Conservation (phyloP, 2,113 vertebrate species). For the Oreocharis arfaki region DNA sequence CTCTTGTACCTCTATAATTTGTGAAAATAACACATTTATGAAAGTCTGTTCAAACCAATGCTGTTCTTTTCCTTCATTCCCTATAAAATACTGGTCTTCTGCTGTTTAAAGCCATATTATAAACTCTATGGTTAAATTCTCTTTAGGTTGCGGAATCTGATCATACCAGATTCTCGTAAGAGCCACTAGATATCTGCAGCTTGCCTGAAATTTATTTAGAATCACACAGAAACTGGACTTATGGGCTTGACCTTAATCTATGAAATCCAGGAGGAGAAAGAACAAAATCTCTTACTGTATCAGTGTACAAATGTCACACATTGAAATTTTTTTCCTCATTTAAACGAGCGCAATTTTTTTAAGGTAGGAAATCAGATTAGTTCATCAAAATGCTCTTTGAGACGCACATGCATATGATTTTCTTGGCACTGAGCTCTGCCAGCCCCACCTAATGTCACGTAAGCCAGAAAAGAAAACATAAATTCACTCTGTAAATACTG, state of each 20-base stretch:
- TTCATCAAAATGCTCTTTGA: neutral
- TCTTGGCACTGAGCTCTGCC: neutral
- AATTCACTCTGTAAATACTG: conserved; percentile 6
- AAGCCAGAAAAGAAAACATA: neutral
- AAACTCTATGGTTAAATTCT: neutral
- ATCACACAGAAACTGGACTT: neutral
- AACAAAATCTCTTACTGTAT: neutral
- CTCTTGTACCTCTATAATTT: neutral
- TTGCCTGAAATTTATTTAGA: neutral
- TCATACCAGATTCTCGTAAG: neutral
- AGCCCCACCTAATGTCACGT: neutral
- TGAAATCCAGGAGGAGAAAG: neutral
- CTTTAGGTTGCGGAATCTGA: neutral
- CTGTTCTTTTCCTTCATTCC: neutral
- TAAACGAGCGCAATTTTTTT: neutral
- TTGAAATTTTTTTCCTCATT: neutral
- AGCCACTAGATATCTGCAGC: neutral
- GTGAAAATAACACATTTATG: neutral
- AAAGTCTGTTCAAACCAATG: neutral
- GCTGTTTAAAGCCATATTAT: neutral
- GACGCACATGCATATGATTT: neutral
- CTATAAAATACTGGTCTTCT: neutral
- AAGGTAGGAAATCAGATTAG: neutral
- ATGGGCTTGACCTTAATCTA: neutral
- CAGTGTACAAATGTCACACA: neutral